Conservation (phyloP, 2,888 invertebrate species). For the Rhaphigaster nebulosa region DNA sequence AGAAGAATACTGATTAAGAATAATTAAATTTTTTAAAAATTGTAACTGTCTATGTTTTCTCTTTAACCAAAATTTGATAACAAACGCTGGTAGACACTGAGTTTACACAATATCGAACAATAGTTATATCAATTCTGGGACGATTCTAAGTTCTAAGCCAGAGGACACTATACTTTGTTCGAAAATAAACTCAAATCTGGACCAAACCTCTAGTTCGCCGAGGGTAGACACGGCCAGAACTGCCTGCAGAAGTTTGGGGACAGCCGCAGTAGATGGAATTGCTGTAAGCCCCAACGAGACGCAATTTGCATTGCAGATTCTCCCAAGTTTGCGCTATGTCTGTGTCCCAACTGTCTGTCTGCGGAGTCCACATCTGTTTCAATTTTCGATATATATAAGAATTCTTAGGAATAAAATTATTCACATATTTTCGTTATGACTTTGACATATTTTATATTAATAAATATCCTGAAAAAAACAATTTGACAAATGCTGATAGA, state of each 20-base stretch:
- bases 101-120: not conserved
- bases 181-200: conserved; percentile 25
- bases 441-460: too few species aligned
- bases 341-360: conserved; percentile 39
- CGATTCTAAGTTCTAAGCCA: not conserved
- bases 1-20: too few species aligned
- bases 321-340: conserved; percentile 32
- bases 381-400: conserved; percentile 3
- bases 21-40: too few species aligned
- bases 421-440: not conserved
- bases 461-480: too few species aligned
- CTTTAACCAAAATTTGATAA: too few species aligned
- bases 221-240: conserved; percentile 1
- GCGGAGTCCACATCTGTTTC: conserved; percentile 22
- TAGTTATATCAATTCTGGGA: not conserved
- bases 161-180: not conserved
- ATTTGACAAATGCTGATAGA: too few species aligned
- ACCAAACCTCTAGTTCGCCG: not conserved
- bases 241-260: conserved; percentile 39
- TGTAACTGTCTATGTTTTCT: too few species aligned
- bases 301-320: conserved; percentile 42
- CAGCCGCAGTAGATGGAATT: conserved; percentile 43
- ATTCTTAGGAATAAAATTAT: not conserved
- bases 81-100: not conserved
- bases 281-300: conserved; percentile 17